Conservation (phyloP, 35 echinoderm and acorn worm genomes). For the Apostichopus japonicus region DNA sequence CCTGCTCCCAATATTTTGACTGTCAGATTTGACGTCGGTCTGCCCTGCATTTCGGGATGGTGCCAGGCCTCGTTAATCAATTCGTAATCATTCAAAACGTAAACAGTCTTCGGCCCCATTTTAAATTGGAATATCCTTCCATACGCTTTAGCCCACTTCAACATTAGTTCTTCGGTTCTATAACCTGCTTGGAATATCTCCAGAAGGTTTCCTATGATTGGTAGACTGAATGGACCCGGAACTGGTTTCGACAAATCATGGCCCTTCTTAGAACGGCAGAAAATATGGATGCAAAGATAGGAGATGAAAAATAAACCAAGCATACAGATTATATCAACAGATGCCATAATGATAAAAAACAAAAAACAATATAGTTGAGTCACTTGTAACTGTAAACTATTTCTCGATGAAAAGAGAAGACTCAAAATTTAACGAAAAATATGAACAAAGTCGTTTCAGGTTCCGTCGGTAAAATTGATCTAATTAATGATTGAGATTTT, state of each 20-base stretch:
- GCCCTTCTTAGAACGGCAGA: not conserved
- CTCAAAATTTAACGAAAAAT: no score
- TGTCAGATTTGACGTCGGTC: not conserved
- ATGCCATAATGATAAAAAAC: not conserved
- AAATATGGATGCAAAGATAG: slow-evolving; percentile 5
- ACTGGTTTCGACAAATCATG: not conserved
- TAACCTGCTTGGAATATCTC: slow-evolving; percentile 22
- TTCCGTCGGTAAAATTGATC: no score
- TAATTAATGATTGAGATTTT: no score
- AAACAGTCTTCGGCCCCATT: slow-evolving; percentile 21
- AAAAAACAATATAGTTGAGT: not conserved
- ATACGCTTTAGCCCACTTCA: slow-evolving; percentile 26
- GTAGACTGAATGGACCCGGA: slow-evolving; percentile 12
- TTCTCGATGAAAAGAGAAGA: not conserved
- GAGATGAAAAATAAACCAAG: not conserved
- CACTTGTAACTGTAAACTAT: not conserved
- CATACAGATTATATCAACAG: not conserved
- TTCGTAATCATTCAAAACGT: slow-evolving; percentile 34
- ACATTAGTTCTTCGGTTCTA: slow-evolving; percentile 11
- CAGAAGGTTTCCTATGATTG: slow-evolving; percentile 32
- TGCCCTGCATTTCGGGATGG: slow-evolving; percentile 13
- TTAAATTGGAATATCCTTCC: slow-evolving; percentile 36
- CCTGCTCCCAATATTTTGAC: not conserved
- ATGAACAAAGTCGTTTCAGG: no score
- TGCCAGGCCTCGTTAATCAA: slow-evolving; percentile 22